A percentile compares a stretch with the other conserved stretches of the same genome.
These are phyloP conservation scores for Euclidia mi DNA, from an alignment of 2,888 invertebrate species.

Conservation along the genomic window DNA sequence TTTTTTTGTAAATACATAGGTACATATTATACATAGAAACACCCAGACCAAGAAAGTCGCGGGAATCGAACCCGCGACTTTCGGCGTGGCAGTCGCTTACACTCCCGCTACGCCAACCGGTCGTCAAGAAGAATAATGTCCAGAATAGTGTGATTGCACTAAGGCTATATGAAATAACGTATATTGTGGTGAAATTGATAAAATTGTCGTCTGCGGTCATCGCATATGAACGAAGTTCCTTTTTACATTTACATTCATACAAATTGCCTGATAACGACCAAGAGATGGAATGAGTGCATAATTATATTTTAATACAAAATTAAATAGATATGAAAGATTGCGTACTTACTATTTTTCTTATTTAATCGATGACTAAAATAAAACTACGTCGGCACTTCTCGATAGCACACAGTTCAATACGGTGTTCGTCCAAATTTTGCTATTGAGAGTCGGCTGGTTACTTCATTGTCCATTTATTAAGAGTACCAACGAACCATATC, in stretches of 20 bases:
- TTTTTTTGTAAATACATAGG: no score
- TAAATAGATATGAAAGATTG: slow-evolving; percentile 17
- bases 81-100: no score
- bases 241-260: neutral
- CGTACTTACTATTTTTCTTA: slow-evolving; percentile 32
- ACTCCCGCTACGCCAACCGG: no score
- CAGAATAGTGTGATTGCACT: neutral
- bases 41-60: no score
- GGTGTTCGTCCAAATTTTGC: slow-evolving; percentile 5
- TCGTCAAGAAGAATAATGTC: no score
- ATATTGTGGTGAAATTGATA: neutral
- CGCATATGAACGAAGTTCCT: neutral
- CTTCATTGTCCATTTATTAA: slow-evolving; percentile 5
- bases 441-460: slow-evolving; percentile 14
- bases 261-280: neutral
- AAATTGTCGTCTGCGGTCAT: neutral
- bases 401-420: slow-evolving; percentile 17
- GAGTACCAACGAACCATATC: slow-evolving; percentile 16
- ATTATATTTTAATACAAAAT: neutral
- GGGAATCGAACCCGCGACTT: no score
- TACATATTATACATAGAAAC: no score
- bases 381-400: slow-evolving; percentile 29
- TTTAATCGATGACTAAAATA: neutral
- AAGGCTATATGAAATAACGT: neutral
- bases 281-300: no score